These are phyloP conservation scores for Lateolabrax maculatus DNA, from an alignment of 2,797 vertebrate species.

Conservation along the genomic window DNA sequence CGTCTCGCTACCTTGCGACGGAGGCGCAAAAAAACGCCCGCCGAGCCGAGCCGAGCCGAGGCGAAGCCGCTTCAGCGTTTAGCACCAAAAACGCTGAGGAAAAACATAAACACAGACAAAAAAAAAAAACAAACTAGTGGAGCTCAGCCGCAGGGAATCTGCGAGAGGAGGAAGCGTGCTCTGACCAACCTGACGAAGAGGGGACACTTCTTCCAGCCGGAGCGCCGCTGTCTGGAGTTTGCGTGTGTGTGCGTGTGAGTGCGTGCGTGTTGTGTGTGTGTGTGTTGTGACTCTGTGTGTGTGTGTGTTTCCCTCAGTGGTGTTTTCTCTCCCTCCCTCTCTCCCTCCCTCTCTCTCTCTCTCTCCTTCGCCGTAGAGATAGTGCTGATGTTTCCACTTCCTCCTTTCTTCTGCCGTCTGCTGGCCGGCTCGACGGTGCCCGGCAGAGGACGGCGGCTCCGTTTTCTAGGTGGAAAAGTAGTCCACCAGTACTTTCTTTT, in stretches of 20 bases:
- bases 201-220: slow-evolving; percentile 73
- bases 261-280: slow-evolving; percentile 16
- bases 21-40: no score
- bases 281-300: no score
- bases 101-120: no score
- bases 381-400: slow-evolving; percentile 88
- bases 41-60: no score
- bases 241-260: slow-evolving; percentile 18
- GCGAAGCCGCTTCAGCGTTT: no score
- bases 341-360: slow-evolving; percentile 41
- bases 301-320: slow-evolving; percentile 55
- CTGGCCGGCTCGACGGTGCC: slow-evolving; percentile 74
- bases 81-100: no score
- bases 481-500: no score
- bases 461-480: no score
- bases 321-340: slow-evolving; percentile 58
- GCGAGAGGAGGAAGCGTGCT: not conserved
- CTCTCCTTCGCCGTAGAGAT: slow-evolving; percentile 57
- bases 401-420: slow-evolving; percentile 85
- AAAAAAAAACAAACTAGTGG: slow-evolving; percentile 35
- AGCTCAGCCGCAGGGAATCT: not conserved
- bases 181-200: slow-evolving; percentile 81
- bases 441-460: no score
- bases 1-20: no score
- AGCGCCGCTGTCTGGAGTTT: slow-evolving; percentile 79